Percentiles rank a stretch among this genome's conserved stretches.
phyloP scores from a whole-genome alignment of 1,140 invertebrate species.

The Drosophila novamexicana region DNA sequence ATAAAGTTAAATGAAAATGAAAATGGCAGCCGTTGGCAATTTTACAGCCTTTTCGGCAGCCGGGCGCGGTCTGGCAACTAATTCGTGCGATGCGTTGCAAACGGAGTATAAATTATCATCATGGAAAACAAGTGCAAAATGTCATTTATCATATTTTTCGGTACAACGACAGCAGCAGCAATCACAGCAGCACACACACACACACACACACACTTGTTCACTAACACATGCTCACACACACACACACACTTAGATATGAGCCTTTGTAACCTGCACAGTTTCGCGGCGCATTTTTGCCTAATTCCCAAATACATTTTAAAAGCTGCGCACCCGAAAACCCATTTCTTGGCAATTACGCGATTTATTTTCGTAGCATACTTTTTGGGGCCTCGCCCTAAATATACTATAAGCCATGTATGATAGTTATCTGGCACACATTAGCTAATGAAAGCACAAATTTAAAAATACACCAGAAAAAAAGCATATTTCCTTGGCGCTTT shows the following conservation, averaged over 20 bases:
- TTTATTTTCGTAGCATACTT: constrained; percentile 39
- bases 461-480: constrained; percentile 15
- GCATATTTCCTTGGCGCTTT: constrained; percentile 30
- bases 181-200: constrained; percentile 39
- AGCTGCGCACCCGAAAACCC: constrained; percentile 10
- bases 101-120: constrained; percentile 82
- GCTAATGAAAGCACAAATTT: constrained; percentile 47
- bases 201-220: constrained; percentile 15
- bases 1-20: constrained; percentile 77
- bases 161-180: constrained; percentile 56
- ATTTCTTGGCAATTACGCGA: constrained; percentile 43
- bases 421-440: constrained; percentile 56
- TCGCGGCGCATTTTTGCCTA: constrained; percentile 24
- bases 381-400: constrained; percentile 7
- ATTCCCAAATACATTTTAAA: constrained; percentile 43
- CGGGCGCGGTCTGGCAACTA: constrained; percentile 35
- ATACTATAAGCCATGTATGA: constrained; percentile 16
- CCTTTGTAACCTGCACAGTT: constrained; percentile 17
- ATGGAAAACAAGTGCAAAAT: constrained; percentile 82
- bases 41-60: constrained; percentile 46
- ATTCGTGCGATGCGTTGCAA: constrained; percentile 68
- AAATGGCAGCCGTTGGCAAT: constrained; percentile 68
- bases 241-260: constrained; percentile 10
- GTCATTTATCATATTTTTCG: constrained; percentile 82
- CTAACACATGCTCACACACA: constrained; percentile 13